Evolutionary conservation across 2,113 vertebrate genomes (phyloP).

Genomic region (Rattus norvegicus): GRCr8 NC_086023.1:151766001-151766500

Average conservation of each 20-base stretch:
- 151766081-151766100: neutral
- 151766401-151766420: neutral
- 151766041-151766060: neutral
- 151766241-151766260: neutral
- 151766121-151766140: neutral
- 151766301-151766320: neutral
- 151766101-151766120: neutral
- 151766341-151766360: neutral
- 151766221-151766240: too few species aligned
- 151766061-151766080: neutral
- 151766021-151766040: neutral
- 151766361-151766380: neutral
- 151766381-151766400: neutral
- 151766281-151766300: neutral
- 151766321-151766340: neutral
- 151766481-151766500: too few species aligned
- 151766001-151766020: neutral
- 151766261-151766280: too few species aligned
- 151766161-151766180: neutral
- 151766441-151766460: too few species aligned
- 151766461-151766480: too few species aligned
- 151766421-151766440: neutral
- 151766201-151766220: neutral
- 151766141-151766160: neutral
- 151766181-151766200: neutral